Percentiles rank a stretch among this genome's conserved stretches.
Evolutionary conservation across 2,797 vertebrate genomes (phyloP).

Genomic region (Stomatorhinus walkeri): DNA sequence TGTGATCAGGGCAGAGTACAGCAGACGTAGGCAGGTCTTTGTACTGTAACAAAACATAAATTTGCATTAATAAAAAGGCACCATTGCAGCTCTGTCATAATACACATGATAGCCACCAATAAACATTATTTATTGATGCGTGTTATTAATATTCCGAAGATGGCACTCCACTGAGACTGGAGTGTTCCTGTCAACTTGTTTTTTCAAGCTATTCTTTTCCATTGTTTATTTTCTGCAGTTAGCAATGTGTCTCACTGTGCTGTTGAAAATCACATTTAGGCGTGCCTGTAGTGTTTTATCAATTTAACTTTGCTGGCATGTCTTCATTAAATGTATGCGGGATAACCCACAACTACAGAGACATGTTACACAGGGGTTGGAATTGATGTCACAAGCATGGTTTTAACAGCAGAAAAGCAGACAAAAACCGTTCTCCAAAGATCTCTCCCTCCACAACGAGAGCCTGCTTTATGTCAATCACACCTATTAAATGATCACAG

Average conservation of each 20-base stretch:
- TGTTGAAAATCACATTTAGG: neutral
- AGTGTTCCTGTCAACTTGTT: neutral
- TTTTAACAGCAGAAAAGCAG: neutral
- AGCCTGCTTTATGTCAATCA: neutral
- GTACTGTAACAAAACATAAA: constrained; percentile 8
- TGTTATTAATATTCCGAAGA: neutral
- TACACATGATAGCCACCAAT: neutral
- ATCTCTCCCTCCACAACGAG: neutral
- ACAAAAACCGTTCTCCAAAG: neutral
- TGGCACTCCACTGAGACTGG: neutral
- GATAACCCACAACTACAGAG: neutral
- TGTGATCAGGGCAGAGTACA: neutral
- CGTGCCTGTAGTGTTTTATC: neutral
- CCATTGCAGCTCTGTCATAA: neutral
- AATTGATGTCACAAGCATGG: neutral
- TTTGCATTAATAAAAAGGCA: neutral
- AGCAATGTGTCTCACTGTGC: neutral
- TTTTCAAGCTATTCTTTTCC: neutral
- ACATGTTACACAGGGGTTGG: neutral
- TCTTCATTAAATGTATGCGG: neutral
- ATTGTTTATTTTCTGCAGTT: neutral
- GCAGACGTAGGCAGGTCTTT: neutral
- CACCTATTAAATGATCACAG: neutral
- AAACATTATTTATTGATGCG: neutral
- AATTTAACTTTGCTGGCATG: neutral